A percentile compares a stretch with the other conserved stretches of the same genome.
Evolutionary conservation across 2,113 vertebrate species (phyloP).

Genomic region (Ptilonorhynchus violaceus): DNA sequence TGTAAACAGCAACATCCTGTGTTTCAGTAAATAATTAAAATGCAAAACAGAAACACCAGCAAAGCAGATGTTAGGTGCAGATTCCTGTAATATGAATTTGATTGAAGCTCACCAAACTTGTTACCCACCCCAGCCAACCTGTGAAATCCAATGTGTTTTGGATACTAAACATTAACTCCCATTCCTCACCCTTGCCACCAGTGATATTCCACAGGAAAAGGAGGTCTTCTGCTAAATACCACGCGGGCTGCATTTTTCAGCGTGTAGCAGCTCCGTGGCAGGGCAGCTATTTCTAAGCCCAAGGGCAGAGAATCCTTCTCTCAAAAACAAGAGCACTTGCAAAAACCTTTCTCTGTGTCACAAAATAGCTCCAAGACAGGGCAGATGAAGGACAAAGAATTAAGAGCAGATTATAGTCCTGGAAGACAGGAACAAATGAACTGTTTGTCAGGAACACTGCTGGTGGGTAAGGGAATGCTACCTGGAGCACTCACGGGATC

Average conservation of each 20-base stretch:
- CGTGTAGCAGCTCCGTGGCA: not conserved
- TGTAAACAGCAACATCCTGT: constrained; percentile 47
- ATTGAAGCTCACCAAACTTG: not conserved
- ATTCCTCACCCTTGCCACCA: not conserved
- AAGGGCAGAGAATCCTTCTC: not conserved
- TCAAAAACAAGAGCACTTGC: not conserved
- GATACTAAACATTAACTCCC: not conserved
- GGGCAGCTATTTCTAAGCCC: not conserved
- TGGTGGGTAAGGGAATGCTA: not conserved
- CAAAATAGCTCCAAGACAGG: constrained; percentile 2
- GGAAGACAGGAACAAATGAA: not conserved
- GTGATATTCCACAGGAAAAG: not conserved
- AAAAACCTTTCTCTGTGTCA: not conserved
- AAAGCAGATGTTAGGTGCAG: constrained; percentile 18
- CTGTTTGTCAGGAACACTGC: not conserved
- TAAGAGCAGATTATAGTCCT: constrained; percentile 10
- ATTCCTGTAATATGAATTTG: not conserved
- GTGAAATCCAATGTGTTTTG: not conserved
- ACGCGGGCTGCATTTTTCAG: not conserved
- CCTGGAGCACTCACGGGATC: not conserved
- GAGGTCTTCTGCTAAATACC: not conserved
- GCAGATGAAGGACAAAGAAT: constrained; percentile 21
- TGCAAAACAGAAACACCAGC: constrained; percentile 15
- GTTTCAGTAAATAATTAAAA: constrained; percentile 59
- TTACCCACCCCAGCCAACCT: not conserved